These are phyloP conservation scores for Malacosoma neustria DNA, from an alignment of 2,888 invertebrate species.

Conservation along the genomic window DNA sequence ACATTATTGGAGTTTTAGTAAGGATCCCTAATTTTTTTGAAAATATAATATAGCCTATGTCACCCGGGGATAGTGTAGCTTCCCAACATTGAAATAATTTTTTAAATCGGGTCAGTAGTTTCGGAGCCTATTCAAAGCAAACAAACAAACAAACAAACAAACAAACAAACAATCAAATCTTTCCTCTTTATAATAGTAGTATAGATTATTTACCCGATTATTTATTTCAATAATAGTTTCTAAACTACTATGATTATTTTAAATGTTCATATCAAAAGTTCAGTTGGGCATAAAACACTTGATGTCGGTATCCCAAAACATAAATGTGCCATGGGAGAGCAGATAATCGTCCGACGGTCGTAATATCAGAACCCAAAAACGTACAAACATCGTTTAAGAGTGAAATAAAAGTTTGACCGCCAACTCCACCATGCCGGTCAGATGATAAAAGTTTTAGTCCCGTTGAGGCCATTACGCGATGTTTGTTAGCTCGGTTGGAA, in stretches of 20 bases:
- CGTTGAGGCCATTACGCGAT: constrained; percentile 29
- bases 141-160: too few relatives aligned
- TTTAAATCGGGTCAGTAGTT: too few relatives aligned
- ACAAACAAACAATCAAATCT: too few relatives aligned
- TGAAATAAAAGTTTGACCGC: constrained; percentile 41
- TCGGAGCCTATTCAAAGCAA: too few relatives aligned
- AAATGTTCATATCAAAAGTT: neutral
- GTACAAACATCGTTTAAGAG: constrained; percentile 24
- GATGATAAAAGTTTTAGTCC: constrained; percentile 42
- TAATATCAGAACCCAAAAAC: constrained; percentile 13
- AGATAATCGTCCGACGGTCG: constrained; percentile 5
- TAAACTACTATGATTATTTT: neutral
- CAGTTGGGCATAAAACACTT: constrained; percentile 1
- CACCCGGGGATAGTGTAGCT: too few relatives aligned
- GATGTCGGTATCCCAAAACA: neutral
- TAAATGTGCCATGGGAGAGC: neutral
- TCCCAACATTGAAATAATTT: too few relatives aligned
- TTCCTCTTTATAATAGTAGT: too few relatives aligned
- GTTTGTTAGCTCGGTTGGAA: constrained; percentile 28
- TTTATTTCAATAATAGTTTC: neutral
- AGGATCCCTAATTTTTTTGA: too few relatives aligned
- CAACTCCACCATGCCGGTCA: constrained; percentile 20
- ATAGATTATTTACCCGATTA: too few relatives aligned
- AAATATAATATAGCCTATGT: too few relatives aligned
- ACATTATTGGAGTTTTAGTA: too few relatives aligned